Evolutionary conservation across 2,888 invertebrate genomes (phyloP), one percentile per base, ranked within the genome.

Genomic region (Mythimna pallens): DNA sequence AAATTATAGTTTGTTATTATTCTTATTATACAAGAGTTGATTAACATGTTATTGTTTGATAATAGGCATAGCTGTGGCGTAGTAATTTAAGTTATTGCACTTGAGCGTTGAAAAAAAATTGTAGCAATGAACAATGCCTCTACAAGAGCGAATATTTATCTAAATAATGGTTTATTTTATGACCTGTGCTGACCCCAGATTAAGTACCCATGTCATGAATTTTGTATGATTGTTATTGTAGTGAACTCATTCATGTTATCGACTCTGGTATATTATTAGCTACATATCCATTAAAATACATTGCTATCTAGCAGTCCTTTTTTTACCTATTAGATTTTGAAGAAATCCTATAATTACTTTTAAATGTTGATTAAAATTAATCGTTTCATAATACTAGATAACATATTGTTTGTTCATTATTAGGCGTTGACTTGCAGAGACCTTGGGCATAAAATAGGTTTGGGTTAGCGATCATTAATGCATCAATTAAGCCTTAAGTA

Each of bases 201-300:
- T 47, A 57, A 57, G 17, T 57, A n/a, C 40, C 40, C 20, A 52
- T 25, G 20, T 68, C 58, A 80, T 71, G 73, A 61, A 69, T 76
- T 65, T 47, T 66, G 43, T 66, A 59, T 59, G 14, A 59, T 25
- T 71, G 59, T 61, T 63, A n/a, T 47, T 63, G 50, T 68, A 62
- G 20, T 10, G 22, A 58, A 17, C 10, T 61, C 57, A 65, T 54
- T 73, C 61, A 57, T 58, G 54, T 58, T 71, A 30, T 47, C 5
- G 59, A 12, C 43, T n/a, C 17, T 47, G 17, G 47, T 47, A 47
- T 2, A 30, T 30, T 30, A 30, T 30, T 30, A 30, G 30, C 30
- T 30, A 30, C 3, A 3, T 2, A 30, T 2, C 30, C 30, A 30
- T 30, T 30, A 3, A 30, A 25, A 25, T 7, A 30, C 17, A 20